Conservation (phyloP, 2,797 vertebrate species). For the Dromococcyx pavoninus region DNA sequence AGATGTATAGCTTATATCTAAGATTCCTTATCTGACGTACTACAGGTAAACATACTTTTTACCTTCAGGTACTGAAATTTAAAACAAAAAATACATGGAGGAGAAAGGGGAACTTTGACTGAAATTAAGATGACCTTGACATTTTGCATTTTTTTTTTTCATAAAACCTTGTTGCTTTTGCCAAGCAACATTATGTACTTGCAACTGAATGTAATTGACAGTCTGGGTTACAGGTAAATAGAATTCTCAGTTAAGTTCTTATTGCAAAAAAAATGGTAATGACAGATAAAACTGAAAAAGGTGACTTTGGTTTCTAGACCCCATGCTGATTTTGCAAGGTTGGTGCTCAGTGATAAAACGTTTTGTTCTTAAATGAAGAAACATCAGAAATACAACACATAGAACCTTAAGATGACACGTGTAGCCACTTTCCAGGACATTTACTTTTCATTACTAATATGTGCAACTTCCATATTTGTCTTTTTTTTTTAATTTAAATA, state of each 20-base stretch:
- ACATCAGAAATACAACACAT: not conserved
- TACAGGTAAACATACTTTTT: not conserved
- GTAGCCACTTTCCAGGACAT: not conserved
- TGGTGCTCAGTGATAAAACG: conserved; percentile 2
- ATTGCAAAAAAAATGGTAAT: not conserved
- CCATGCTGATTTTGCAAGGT: not conserved
- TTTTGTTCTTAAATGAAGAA: conserved; percentile 2
- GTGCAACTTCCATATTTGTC: not conserved
- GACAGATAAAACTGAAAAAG: not conserved
- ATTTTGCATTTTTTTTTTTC: not conserved
- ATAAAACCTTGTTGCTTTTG: not conserved
- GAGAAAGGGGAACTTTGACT: not conserved
- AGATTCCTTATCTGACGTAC: not conserved
- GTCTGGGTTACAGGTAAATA: not conserved
- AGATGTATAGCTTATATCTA: not conserved
- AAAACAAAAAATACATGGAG: not conserved
- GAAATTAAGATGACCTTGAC: not conserved
- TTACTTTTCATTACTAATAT: not conserved
- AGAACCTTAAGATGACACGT: not conserved
- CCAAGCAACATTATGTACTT: not conserved
- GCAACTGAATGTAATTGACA: not conserved
- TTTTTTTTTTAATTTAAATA: not conserved
- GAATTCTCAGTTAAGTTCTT: not conserved
- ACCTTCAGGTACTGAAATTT: not conserved
- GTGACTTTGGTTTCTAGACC: not conserved